Base-by-base conservation (phyloP, 2,888 invertebrate genomes). In the Perdita meconis region DNA sequence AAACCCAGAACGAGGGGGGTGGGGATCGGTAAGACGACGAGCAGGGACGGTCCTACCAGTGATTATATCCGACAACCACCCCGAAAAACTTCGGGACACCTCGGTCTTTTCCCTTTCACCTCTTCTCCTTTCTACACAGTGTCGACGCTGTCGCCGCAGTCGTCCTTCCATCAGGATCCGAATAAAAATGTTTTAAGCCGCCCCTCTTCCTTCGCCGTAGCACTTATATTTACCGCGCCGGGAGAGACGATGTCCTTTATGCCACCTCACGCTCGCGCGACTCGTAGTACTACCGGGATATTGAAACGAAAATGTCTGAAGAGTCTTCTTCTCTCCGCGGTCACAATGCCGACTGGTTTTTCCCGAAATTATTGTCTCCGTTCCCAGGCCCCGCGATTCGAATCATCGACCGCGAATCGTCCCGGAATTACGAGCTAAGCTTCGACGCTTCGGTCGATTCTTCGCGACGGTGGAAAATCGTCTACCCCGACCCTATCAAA, bases 51-150 rank as follows among this genome's bases (percentile, higher is more conserved):
- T 71, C 75, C 73, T 81, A 82, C 89, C n/a, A 85, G 89, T 90
- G 90, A 91, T 90, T 90, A 91, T 90, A 90, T 87, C 88, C 89
- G 87, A 90, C 89, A 88, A 89, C 86, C 87, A 80, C 84, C 83
- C 87, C 78, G 76, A 82, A 86, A 89, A 87, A 87, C 85, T 86
- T 87, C 65, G 81, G 81, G 66, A 85, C 85, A 85, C 84, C 82
- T 86, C 81, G 70, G 71, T 75, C 80, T 42, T 71, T 69, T 74
- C 56, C 64, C 60, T 56, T 69, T 69, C 65, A 44, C 55, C 64
- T 56, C 61, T 34, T 57, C 66, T 6, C 42, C 60, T 47, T 71
- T 65, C 61, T 56, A 36, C 36, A 53, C 64, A 64, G 77, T 60
- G 71, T 60, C 72, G 77, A 44, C 59, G 44, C 78, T 74, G 73